Base-by-base conservation (phyloP, 2,113 vertebrate genomes). In the Carlito syrichta region DNA sequence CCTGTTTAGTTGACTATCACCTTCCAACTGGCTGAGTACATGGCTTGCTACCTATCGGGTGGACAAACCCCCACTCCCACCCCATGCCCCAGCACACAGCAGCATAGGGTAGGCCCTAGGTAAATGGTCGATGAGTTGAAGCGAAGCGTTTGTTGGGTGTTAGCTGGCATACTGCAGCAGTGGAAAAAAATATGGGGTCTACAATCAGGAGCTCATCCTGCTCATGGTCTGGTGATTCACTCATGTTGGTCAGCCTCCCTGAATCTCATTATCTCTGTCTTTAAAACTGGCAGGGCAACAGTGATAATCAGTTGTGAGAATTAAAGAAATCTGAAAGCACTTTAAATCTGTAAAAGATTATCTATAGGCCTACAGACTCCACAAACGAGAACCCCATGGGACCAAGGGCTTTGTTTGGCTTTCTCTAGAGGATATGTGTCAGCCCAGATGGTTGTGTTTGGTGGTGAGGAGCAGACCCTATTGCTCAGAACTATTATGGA, bases 361-460 rank as follows among this genome's bases (percentile, higher is more conserved):
- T 66, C n/a, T n/a, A 8, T 6, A 50, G 71, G 38, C 5, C 0
- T 32, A 3, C 10, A 8, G 71, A 66, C 40, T 54, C n/a, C 25
- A 60, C 14, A 25, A 8, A 54, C 1, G 16, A 79, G 40, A 43
- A 23, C 19, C 48, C 22, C 20, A 32, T 56, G 6, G 25, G 48
- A 60, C 22, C 62, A 68, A 68, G 73, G 7, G 35, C 50, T 84
- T 12, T 25, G 19, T 40, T 45, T 17, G 45, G 9, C 30, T 68
- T 87, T 38, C 52, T 74, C 62, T 58, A 3, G 0, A 19, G 10
- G 35, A 40, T 6, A 6, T 3, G 5, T 5, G 2, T 50, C 22
- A 56, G 48, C 6, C 40, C 74, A 35, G 68, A 45, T 1, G 10
- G 4, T 6, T 54, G 43, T 6, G 9, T 35, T 52, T 43, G 45